Conservation (phyloP, 92 coral and sea anemone species). For the Parazoanthus darwini region DNA sequence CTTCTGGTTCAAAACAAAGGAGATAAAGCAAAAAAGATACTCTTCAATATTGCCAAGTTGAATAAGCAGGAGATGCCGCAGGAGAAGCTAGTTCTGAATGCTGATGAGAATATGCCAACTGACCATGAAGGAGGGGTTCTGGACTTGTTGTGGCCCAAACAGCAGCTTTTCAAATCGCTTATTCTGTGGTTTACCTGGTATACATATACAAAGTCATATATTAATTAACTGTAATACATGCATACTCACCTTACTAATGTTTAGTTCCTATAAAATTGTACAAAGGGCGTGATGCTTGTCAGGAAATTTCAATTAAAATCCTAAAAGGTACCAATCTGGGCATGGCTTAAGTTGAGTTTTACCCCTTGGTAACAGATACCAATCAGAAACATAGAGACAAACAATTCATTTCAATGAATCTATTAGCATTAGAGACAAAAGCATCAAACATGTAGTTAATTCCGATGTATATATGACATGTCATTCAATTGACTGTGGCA, state of each 20-base stretch:
- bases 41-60: conserved; percentile 60
- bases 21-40: conserved; percentile 62
- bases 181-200: conserved; percentile 82
- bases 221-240: neutral
- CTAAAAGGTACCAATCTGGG: too few relatives aligned
- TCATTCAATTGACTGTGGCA: too few relatives aligned
- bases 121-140: conserved; percentile 65
- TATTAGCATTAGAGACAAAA: too few relatives aligned
- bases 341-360: too few relatives aligned
- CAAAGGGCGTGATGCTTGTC: too few relatives aligned
- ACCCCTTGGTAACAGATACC: too few relatives aligned
- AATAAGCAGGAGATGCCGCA: conserved; percentile 54
- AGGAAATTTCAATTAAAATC: too few relatives aligned
- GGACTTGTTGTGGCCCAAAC: conserved; percentile 65
- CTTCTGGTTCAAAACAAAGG: conserved; percentile 66
- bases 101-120: conserved; percentile 37
- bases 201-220: neutral
- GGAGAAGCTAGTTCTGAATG: conserved; percentile 37
- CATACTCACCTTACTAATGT: neutral
- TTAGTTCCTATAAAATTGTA: too few relatives aligned
- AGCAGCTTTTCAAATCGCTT: conserved; percentile 57
- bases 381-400: too few relatives aligned
- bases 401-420: too few relatives aligned
- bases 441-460: too few relatives aligned
- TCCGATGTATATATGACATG: too few relatives aligned